These are phyloP conservation scores for Lepetodrilus schrolli DNA, from an alignment of 2,888 invertebrate genomes.

Conservation along the genomic window DNA sequence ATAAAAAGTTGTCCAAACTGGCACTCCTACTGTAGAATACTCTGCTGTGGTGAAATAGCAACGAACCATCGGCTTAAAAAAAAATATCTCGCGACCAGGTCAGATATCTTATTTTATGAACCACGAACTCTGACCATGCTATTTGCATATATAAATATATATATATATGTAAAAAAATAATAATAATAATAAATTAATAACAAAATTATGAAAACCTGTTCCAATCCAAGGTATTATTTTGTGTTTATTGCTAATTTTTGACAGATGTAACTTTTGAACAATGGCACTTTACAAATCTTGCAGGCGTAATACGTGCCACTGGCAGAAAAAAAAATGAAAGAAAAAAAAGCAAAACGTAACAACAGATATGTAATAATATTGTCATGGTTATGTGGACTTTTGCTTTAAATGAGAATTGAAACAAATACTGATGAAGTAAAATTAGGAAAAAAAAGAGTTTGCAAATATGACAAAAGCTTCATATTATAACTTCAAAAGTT, in stretches of 20 bases:
- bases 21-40: background rate
- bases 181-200: background rate
- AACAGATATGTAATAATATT: slow-evolving; percentile 7
- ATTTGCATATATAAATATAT: no score
- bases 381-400: slow-evolving; percentile 22
- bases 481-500: no score
- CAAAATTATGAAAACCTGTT: background rate
- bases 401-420: no score
- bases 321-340: background rate
- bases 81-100: background rate
- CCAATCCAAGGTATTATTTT: background rate
- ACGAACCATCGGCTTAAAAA: background rate
- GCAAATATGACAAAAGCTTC: no score
- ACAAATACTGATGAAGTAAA: no score
- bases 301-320: background rate
- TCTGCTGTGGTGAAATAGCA: background rate
- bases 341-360: slow-evolving; percentile 23
- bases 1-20: background rate
- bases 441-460: no score
- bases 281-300: slow-evolving; percentile 21
- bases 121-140: background rate
- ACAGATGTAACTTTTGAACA: slow-evolving; percentile 18
- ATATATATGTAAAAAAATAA: slow-evolving; percentile 4
- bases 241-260: slow-evolving; percentile 18
- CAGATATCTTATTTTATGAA: background rate